phyloP scores from a whole-genome alignment of 2,113 vertebrate genomes.

The Sciurus niger region DNA sequence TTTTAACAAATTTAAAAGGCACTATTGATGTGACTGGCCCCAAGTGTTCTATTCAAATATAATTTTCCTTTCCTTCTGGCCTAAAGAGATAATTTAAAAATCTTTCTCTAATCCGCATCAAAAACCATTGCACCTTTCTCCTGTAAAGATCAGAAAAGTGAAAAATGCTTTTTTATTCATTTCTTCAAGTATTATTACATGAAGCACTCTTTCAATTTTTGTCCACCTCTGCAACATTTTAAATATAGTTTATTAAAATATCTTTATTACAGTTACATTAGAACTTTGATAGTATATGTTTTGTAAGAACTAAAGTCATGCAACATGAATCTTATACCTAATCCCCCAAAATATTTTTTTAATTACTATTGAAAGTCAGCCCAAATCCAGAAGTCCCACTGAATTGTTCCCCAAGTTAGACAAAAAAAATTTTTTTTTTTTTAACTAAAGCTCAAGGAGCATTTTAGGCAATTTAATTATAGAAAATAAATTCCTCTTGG shows the following conservation, averaged over 20 bases:
- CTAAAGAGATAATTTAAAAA: conserved; percentile 61
- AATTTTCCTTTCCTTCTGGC: conserved; percentile 42
- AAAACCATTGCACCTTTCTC: background rate
- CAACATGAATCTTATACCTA: background rate
- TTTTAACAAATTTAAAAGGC: conserved; percentile 67
- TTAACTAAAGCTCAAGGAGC: background rate
- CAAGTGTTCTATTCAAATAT: conserved; percentile 11
- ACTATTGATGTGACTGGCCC: background rate
- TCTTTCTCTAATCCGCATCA: background rate
- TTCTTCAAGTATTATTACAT: conserved; percentile 19
- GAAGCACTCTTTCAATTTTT: background rate
- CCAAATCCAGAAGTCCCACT: background rate
- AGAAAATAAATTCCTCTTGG: background rate
- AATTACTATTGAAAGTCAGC: background rate
- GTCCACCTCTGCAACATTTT: background rate
- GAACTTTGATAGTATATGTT: background rate
- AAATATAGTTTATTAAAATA: conserved; percentile 6
- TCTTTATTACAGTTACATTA: background rate
- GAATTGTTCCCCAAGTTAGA: background rate
- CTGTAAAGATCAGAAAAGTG: conserved; percentile 47
- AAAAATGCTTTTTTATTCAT: background rate
- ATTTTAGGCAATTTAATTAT: background rate
- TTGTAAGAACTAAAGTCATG: background rate
- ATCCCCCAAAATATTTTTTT: background rate
- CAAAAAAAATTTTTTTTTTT: background rate